Conservation (phyloP, 2,113 vertebrate species). For the Parus major region DNA sequence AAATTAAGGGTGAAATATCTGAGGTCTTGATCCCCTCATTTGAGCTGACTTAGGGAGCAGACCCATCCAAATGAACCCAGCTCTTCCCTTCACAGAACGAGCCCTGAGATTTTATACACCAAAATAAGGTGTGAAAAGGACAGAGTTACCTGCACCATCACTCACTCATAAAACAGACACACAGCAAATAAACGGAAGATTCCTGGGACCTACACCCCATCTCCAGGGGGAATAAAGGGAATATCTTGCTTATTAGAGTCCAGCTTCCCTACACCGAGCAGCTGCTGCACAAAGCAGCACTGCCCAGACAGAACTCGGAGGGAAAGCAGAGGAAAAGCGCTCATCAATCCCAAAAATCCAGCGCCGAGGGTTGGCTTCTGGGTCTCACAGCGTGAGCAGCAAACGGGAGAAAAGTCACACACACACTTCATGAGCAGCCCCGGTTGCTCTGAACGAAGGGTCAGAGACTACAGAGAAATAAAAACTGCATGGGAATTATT, state of each 20-base stretch:
- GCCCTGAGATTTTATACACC: neutral
- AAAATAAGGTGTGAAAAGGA: neutral
- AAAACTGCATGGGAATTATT: fast-evolving
- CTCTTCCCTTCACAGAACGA: neutral
- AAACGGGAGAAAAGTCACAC: neutral
- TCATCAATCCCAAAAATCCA: neutral
- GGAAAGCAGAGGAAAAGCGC: neutral
- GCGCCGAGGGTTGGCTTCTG: fast-evolving
- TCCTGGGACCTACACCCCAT: neutral
- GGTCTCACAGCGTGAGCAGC: neutral
- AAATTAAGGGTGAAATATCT: conserved; percentile 50
- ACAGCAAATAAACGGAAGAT: neutral
- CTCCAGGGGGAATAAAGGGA: neutral
- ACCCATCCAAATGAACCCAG: neutral
- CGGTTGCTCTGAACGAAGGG: neutral
- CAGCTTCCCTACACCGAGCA: neutral
- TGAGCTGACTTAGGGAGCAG: conserved; percentile 14
- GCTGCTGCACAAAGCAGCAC: neutral
- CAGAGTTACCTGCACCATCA: neutral
- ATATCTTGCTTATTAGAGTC: neutral
- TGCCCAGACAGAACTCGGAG: fast-evolving
- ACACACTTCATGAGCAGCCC: neutral
- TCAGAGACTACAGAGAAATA: neutral
- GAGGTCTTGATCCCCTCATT: conserved; percentile 45
- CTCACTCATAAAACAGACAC: neutral